Evolutionary conservation across 35 echinoderm and acorn worm genomes (phyloP).

Genomic region (Holothuria glaberrima): DNA sequence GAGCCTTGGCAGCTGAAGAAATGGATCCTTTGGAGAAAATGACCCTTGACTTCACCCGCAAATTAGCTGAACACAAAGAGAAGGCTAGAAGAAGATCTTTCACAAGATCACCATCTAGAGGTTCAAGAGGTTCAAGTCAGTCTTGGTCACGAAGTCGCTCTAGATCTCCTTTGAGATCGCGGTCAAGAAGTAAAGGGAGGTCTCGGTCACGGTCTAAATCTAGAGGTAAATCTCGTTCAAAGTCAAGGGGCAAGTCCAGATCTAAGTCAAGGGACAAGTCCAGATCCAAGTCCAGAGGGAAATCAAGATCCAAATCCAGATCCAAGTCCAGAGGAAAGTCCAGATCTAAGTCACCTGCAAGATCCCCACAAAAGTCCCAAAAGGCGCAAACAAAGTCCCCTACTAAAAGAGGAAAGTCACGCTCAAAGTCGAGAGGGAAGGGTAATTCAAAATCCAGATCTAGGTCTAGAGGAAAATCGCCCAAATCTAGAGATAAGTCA

Average conservation of each 20-base stretch:
- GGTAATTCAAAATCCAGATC: not conserved
- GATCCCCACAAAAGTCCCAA: not conserved
- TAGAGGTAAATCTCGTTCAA: constrained; percentile 32
- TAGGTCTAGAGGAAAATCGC: constrained; percentile 49
- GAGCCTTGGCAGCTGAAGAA: constrained; percentile 40
- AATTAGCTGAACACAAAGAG: constrained; percentile 48
- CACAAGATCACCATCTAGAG: constrained; percentile 50
- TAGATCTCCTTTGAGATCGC: constrained; percentile 26
- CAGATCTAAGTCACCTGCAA: not conserved
- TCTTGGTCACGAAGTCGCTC: constrained; percentile 66
- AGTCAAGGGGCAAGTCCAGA: constrained; percentile 2
- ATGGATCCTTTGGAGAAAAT: constrained; percentile 48
- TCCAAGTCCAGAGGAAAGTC: not conserved
- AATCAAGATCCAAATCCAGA: not conserved
- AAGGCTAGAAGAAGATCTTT: not conserved
- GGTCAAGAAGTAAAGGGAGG: constrained; percentile 35
- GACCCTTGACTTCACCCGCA: constrained; percentile 25
- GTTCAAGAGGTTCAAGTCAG: constrained; percentile 54
- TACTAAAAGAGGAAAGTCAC: not conserved
- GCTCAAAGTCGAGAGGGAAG: not conserved
- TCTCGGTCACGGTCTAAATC: constrained; percentile 51
- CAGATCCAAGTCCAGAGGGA: constrained; percentile 45
- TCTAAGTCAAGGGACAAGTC: not conserved
- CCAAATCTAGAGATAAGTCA: constrained; percentile 26
- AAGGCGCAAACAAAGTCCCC: constrained; percentile 4